Evolutionary conservation across 2,888 invertebrate genomes (phyloP).

Genomic region (Herminia tarsipennalis): DNA sequence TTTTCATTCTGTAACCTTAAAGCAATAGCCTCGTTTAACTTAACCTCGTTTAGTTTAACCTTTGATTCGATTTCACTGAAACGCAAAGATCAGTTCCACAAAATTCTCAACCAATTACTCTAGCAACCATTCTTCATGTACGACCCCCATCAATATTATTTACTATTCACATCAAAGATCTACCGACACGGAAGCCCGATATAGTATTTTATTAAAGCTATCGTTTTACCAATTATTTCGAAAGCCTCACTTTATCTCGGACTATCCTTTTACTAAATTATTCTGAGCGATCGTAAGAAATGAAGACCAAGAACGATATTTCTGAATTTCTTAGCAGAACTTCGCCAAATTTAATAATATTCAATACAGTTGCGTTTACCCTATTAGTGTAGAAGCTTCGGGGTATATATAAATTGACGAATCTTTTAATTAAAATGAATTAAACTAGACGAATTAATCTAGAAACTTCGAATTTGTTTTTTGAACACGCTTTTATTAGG

Average conservation of each 20-base stretch:
- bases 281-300: constrained; percentile 28
- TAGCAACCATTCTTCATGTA: not conserved
- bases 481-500: too few species aligned
- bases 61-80: too few species aligned
- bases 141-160: not conserved
- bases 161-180: constrained; percentile 5
- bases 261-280: constrained; percentile 34
- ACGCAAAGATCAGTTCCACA: too few species aligned
- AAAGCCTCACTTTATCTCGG: constrained; percentile 26
- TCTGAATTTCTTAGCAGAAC: constrained; percentile 24
- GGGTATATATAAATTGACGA: not conserved
- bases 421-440: not conserved
- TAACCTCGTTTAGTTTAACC: too few species aligned
- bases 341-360: constrained; percentile 17
- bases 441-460: not conserved
- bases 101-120: not conserved
- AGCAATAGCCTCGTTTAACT: too few species aligned
- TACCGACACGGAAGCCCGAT: not conserved
- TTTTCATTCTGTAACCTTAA: too few species aligned
- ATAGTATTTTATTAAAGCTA: constrained; percentile 32
- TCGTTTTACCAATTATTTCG: constrained; percentile 45
- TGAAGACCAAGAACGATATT: constrained; percentile 27
- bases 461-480: too few species aligned
- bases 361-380: constrained; percentile 9
- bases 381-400: not conserved